A percentile compares a stretch with the other conserved stretches of the same genome.
Evolutionary conservation across 1,140 invertebrate species (phyloP).

Genomic region (Bombus confusus): DNA sequence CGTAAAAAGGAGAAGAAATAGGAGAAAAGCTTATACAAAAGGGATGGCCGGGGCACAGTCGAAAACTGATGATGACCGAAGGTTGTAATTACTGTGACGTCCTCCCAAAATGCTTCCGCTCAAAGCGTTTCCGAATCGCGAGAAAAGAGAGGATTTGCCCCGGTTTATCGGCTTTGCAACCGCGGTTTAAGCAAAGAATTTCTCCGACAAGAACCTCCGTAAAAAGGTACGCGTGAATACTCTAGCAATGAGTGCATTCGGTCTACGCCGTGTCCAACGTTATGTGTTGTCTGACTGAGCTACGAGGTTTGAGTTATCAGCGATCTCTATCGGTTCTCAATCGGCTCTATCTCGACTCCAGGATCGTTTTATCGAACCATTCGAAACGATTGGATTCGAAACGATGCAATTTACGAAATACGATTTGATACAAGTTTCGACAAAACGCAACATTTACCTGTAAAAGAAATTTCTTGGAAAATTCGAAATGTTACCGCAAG

Average conservation of each 20-base stretch:
- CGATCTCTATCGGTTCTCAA: not conserved
- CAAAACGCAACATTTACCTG: not conserved
- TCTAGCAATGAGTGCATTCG: constrained; percentile 2
- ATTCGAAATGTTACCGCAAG: too few species aligned
- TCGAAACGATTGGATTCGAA: not conserved
- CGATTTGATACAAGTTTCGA: not conserved
- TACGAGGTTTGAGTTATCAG: too few species aligned
- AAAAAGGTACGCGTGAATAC: constrained; percentile 33
- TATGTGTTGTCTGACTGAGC: too few species aligned
- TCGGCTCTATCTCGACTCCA: too few species aligned
- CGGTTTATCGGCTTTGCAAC: constrained; percentile 57
- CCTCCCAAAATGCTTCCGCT: constrained; percentile 53
- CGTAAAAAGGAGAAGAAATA: not conserved
- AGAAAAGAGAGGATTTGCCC: constrained; percentile 67
- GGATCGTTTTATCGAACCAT: not conserved
- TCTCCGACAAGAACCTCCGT: not conserved
- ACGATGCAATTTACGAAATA: too few species aligned
- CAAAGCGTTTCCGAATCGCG: constrained; percentile 56
- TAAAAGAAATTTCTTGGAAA: not conserved
- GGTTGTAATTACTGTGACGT: constrained; percentile 59
- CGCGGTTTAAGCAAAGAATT: constrained; percentile 62
- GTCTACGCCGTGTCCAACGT: too few species aligned
- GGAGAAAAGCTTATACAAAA: constrained; percentile 14
- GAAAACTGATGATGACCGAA: constrained; percentile 12
- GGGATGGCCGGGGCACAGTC: not conserved